Percentiles rank a stretch among this genome's conserved stretches.
These are phyloP conservation scores for Oryctes rhinoceros DNA, from an alignment of 1,140 invertebrate species.

Conservation along the genomic window DNA sequence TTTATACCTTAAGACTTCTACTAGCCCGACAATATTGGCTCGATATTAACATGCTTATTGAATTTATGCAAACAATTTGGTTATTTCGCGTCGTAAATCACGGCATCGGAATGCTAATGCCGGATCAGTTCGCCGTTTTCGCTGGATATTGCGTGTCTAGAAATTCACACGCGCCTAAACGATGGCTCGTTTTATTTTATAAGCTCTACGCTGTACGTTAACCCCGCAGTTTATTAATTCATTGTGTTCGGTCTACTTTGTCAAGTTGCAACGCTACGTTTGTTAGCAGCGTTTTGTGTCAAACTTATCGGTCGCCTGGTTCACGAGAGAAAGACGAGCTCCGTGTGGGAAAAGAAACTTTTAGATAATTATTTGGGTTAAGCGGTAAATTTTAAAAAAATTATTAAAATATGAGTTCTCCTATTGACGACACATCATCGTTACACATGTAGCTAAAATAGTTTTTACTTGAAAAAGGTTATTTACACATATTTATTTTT, in stretches of 20 bases:
- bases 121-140: background rate
- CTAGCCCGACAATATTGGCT: background rate
- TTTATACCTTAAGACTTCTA: no score
- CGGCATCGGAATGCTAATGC: background rate
- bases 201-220: background rate
- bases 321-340: background rate
- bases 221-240: conserved; percentile 29
- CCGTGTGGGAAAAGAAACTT: background rate
- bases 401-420: no score
- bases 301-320: background rate
- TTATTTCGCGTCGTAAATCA: background rate
- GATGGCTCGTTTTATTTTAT: background rate
- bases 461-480: no score
- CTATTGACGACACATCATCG: no score
- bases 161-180: conserved; percentile 29
- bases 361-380: conserved; percentile 14
- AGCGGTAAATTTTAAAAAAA: background rate
- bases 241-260: conserved; percentile 34
- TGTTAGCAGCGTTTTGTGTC: background rate
- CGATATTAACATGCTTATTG: background rate
- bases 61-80: background rate
- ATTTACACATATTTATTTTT: no score
- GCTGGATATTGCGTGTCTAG: background rate
- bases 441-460: no score
- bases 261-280: conserved; percentile 11